A percentile compares a stretch with the other conserved stretches of the same genome.
phyloP scores from a whole-genome alignment of 2,888 invertebrate genomes.

The Trissoscelio sp. region DNA sequence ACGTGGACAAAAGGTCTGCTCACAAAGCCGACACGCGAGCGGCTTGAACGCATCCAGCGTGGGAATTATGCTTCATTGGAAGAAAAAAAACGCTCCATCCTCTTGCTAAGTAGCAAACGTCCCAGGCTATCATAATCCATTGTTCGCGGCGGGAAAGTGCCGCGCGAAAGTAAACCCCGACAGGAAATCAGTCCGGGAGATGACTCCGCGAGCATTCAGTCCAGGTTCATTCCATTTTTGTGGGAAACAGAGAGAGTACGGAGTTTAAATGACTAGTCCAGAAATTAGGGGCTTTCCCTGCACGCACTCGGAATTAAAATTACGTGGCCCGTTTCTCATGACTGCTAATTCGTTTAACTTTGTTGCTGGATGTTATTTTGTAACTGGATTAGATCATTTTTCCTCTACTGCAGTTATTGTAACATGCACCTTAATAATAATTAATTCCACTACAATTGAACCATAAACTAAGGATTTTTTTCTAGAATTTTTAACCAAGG shows the following conservation, averaged over 20 bases:
- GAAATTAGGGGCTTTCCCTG: constrained; percentile 60
- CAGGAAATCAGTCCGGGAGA: constrained; percentile 54
- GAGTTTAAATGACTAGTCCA: not conserved
- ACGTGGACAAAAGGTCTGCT: constrained; percentile 63
- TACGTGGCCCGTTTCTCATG: constrained; percentile 34
- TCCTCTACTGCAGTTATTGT: too few relatives aligned
- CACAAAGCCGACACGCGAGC: constrained; percentile 43
- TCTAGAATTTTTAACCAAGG: too few relatives aligned
- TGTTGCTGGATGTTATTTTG: not conserved
- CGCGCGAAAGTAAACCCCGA: constrained; percentile 64
- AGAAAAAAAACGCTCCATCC: constrained; percentile 55
- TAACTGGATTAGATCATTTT: constrained; percentile 2
- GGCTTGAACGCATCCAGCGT: constrained; percentile 49
- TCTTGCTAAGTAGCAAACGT: constrained; percentile 50
- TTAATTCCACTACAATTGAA: too few relatives aligned
- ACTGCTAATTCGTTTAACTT: constrained; percentile 21
- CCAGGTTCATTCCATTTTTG: constrained; percentile 40
- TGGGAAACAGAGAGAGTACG: constrained; percentile 48
- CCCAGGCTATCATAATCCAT: constrained; percentile 69
- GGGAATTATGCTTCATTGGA: constrained; percentile 67
- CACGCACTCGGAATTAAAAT: constrained; percentile 23
- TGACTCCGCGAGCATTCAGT: constrained; percentile 27
- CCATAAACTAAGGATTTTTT: too few relatives aligned
- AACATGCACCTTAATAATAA: too few relatives aligned
- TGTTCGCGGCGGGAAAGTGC: constrained; percentile 64